phyloP scores from a whole-genome alignment of 1,140 invertebrate species.

The Heliconius nattereri region DNA sequence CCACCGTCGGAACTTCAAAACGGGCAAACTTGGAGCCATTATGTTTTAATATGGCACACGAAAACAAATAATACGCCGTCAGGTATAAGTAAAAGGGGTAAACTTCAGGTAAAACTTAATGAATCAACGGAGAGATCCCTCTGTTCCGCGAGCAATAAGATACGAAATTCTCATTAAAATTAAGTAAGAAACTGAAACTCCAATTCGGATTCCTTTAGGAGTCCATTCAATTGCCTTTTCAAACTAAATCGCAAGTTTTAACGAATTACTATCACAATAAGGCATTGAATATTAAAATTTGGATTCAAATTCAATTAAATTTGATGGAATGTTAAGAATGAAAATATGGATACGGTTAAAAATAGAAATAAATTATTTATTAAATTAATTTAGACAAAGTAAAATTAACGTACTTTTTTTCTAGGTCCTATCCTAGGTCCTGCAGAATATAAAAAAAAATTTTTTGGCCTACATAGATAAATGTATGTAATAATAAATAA shows the following conservation, averaged over 20 bases:
- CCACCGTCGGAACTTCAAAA: conserved; percentile 59
- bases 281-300: conserved; percentile 59
- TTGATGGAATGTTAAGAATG: conserved; percentile 35
- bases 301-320: conserved; percentile 53
- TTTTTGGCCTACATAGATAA: no score
- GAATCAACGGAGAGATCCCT: conserved; percentile 60
- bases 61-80: conserved; percentile 49
- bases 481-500: no score
- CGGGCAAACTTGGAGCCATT: conserved; percentile 69
- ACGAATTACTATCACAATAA: conserved; percentile 70
- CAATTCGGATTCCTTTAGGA: conserved; percentile 51
- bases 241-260: conserved; percentile 73
- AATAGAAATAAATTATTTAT: background rate
- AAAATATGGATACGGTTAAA: conserved; percentile 20
- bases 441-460: no score
- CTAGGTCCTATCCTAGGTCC: no score
- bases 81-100: conserved; percentile 30
- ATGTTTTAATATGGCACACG: conserved; percentile 69
- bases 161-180: conserved; percentile 76
- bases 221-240: conserved; percentile 69
- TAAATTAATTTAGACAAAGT: background rate
- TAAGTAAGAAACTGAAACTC: conserved; percentile 55
- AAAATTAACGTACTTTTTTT: no score
- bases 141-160: conserved; percentile 64
- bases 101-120: conserved; percentile 56